phyloP scores from a whole-genome alignment of 2,113 vertebrate species.

The Saguinus midas region DNA sequence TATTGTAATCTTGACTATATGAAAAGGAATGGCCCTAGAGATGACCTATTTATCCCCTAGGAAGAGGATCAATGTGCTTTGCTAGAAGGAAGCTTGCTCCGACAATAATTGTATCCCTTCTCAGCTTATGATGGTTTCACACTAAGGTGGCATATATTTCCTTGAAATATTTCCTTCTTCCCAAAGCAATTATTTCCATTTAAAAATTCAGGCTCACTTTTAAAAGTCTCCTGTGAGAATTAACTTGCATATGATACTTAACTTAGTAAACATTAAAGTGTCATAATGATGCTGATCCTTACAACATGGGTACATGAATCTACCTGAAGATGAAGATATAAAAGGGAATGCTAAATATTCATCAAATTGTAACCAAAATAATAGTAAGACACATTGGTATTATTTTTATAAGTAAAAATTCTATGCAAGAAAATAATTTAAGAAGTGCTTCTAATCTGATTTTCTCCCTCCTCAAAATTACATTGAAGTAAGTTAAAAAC shows the following conservation, averaged over 20 bases:
- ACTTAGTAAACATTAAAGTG: slow-evolving; percentile 64
- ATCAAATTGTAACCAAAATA: slow-evolving; percentile 49
- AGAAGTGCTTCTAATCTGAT: slow-evolving; percentile 20
- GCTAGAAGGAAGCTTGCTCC: slow-evolving; percentile 12
- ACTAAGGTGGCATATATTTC: slow-evolving; percentile 14
- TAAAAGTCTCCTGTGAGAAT: slow-evolving; percentile 48
- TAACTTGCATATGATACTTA: slow-evolving; percentile 54
- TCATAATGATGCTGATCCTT: slow-evolving; percentile 44
- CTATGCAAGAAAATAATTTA: slow-evolving; percentile 32
- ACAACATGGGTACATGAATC: slow-evolving; percentile 25
- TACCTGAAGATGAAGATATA: slow-evolving; percentile 49
- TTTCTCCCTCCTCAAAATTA: not conserved
- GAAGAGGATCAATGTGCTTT: not conserved
- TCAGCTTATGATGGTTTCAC: slow-evolving; percentile 21
- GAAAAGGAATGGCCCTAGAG: slow-evolving; percentile 42
- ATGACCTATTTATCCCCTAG: slow-evolving; percentile 1
- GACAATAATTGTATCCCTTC: not conserved
- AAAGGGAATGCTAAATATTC: slow-evolving; percentile 48
- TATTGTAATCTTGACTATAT: not conserved
- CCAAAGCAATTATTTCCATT: slow-evolving; percentile 40
- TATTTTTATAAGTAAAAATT: slow-evolving; percentile 50
- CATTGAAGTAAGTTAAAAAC: slow-evolving; percentile 48
- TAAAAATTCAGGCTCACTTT: slow-evolving; percentile 56
- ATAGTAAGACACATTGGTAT: slow-evolving; percentile 10
- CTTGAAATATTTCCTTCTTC: slow-evolving; percentile 25